Percentiles rank a stretch among this genome's conserved stretches.
Evolutionary conservation across 1,140 invertebrate genomes (phyloP).

Genomic region (Ganaspis sp.): DNA sequence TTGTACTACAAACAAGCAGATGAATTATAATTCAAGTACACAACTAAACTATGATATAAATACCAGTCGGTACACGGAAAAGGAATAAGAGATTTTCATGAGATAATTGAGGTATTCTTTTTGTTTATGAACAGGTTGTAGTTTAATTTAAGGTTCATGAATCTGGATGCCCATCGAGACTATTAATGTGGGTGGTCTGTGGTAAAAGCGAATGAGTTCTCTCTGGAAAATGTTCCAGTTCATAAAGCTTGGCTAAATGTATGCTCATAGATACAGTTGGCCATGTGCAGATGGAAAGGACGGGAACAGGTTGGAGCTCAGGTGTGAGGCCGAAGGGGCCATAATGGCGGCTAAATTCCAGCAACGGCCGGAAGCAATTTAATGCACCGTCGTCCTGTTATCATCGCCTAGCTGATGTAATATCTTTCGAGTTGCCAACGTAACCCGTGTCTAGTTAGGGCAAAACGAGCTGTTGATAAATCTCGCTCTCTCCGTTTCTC

Average conservation of each 20-base stretch:
- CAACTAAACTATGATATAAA: too few relatives aligned
- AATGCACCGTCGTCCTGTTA: constrained; percentile 73
- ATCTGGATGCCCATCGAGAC: neutral
- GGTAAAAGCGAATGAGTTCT: constrained; percentile 3
- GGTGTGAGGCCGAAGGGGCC: constrained; percentile 50
- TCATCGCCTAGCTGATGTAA: constrained; percentile 74
- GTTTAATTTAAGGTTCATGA: neutral
- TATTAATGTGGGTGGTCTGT: constrained; percentile 17
- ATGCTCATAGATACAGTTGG: constrained; percentile 1
- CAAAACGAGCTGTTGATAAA: constrained; percentile 74
- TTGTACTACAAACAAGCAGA: too few relatives aligned
- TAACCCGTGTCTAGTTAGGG: constrained; percentile 72
- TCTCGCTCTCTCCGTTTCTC: constrained; percentile 54
- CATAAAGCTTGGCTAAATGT: constrained; percentile 17
- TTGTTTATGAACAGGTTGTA: neutral
- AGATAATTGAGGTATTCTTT: neutral
- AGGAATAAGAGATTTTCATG: too few relatives aligned
- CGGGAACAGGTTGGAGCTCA: constrained; percentile 41
- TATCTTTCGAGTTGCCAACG: constrained; percentile 73
- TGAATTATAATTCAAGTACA: too few relatives aligned
- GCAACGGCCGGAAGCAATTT: constrained; percentile 74
- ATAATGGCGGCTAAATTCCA: constrained; percentile 72
- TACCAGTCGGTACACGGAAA: too few relatives aligned
- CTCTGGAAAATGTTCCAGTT: constrained; percentile 25
- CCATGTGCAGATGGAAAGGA: neutral